phyloP scores from a whole-genome alignment of 2,797 vertebrate species.

The Xerus rutilus region DNA sequence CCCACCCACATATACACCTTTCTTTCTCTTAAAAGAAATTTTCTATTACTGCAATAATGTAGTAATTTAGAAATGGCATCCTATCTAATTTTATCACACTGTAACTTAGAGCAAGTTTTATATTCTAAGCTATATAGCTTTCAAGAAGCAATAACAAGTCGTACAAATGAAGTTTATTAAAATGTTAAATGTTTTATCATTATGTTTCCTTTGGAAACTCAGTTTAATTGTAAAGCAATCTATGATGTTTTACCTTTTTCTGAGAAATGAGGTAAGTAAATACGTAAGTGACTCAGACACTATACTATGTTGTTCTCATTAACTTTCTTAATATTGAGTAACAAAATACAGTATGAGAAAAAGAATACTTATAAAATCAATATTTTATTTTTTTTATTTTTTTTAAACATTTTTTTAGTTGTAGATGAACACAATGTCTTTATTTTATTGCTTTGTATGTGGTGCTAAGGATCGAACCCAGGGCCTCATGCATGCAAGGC shows the following conservation, averaged over 20 bases:
- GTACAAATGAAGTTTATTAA: conserved; percentile 53
- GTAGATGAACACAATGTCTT: too few species aligned
- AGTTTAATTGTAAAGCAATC: not conserved
- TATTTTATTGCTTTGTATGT: too few species aligned
- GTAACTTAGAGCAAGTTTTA: conserved; percentile 45
- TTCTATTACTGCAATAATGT: not conserved
- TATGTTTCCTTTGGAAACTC: conserved; percentile 47
- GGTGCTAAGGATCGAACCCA: too few species aligned
- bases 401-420: too few species aligned
- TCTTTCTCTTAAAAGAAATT: not conserved
- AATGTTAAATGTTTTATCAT: not conserved
- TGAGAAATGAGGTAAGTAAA: conserved; percentile 42
- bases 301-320: conserved; percentile 24
- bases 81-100: conserved; percentile 16
- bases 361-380: conserved; percentile 41
- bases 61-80: conserved; percentile 32
- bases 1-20: too few species aligned
- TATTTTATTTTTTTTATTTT: too few species aligned
- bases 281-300: conserved; percentile 54
- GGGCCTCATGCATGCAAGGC: too few species aligned
- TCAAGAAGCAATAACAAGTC: conserved; percentile 42
- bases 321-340: conserved; percentile 53
- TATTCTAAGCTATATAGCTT: conserved; percentile 17
- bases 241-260: conserved; percentile 23
- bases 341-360: not conserved